These are phyloP conservation scores for Podargus strigoides DNA, from an alignment of 2,797 vertebrate species.

Conservation along the genomic window DNA sequence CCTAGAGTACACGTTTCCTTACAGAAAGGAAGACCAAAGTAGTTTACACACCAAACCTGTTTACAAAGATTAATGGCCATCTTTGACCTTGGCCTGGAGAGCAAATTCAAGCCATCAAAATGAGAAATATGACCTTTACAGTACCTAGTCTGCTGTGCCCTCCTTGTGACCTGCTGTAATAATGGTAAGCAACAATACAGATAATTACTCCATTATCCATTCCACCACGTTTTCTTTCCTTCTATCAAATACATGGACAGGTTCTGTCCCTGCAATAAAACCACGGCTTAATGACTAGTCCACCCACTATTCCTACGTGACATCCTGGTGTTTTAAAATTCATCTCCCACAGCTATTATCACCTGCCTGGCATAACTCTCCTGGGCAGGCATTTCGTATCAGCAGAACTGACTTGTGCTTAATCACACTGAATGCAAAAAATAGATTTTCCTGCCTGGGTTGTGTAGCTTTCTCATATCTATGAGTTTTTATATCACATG, in stretches of 20 bases:
- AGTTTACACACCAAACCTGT: background rate
- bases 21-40: background rate
- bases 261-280: background rate
- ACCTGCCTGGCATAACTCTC: background rate
- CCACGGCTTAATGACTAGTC: background rate
- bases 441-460: background rate
- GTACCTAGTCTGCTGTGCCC: background rate
- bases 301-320: background rate
- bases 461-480: background rate
- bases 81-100: background rate
- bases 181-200: rapidly evolving
- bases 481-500: rapidly evolving
- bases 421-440: background rate
- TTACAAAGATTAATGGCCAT: background rate
- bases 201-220: background rate
- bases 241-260: background rate
- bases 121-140: background rate
- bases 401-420: background rate
- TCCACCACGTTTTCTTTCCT: background rate
- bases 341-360: background rate
- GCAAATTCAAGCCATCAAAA: background rate
- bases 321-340: background rate
- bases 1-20: background rate
- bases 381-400: background rate
- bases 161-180: background rate